Base-by-base conservation (phyloP, 2,888 invertebrate genomes). In the Chouioia cunea region DNA sequence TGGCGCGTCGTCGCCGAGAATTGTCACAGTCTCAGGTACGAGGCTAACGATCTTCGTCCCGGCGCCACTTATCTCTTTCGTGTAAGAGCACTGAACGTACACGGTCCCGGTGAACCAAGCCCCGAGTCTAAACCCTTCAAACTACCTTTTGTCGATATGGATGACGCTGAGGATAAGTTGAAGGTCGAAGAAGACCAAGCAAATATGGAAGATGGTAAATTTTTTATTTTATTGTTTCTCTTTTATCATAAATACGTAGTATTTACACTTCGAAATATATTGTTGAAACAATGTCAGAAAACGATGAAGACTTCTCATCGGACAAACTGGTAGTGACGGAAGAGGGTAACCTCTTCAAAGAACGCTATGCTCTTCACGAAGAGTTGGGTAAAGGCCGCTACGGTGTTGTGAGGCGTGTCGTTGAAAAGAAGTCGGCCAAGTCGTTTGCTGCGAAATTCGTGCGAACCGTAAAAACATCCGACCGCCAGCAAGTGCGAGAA, bases 371-470 rank as follows among this genome's bases (percentile, higher is more conserved):
- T 12, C 88, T 92, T 15, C 86, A 90, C 48, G 93, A 93, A 79
- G 93, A 93, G 83, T 83, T 94, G 59, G 93, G 93, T 15, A 93
- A 92, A 81, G 93, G 93, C 0, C 87, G 92, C 65, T 93, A 91
- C 80, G 93, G 93, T 12, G 87, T 91, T 2, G 93, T 93, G 0
- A 90, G 90, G 78, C 90, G 90, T 80, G 90, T 91, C 79, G 88
- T 89, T 52, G 93, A 95, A 76, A 92, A 90, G 79, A 84, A 85
- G 1, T 89, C 90, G 0, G 88, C 88, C 10, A 88, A 90, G 60
- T 88, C 89, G 74, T 90, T 92, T 78, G 97, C 97, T 0, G 96
- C 95, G 4, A 97, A 97, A 86, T 90, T 93, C 77, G 90, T 96
- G 15, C 90, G 91, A 78, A 93, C 93, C 74, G 89, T 92, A 52